Evolutionary conservation across 1,140 invertebrate genomes (phyloP), one percentile per base, ranked within the genome.

Genomic region (Latrodectus geometricus): DNA sequence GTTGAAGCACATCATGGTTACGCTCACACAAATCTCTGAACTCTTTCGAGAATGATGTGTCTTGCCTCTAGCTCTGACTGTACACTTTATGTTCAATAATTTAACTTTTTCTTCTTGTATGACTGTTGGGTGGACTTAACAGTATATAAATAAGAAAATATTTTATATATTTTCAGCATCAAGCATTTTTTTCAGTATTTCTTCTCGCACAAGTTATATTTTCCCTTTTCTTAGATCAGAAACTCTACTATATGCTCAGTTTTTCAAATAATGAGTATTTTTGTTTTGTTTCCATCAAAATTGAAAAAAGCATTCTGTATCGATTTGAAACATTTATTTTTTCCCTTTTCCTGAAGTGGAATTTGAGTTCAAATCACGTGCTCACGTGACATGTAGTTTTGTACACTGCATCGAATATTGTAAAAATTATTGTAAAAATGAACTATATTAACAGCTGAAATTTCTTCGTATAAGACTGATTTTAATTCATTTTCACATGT

Each of bases 101-200:
- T 84, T 76, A 84, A 84, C 56, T 84, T 84, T 23, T 68, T 84
- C 66, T 76, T 50, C 56, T 61, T 23, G 72, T 84, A 84, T 35
- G 35, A 84, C 72, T 84, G 72, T 70, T 68, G 81, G n/a, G n/a
- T n/a, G n/a, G n/a, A 48, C 17, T 48, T n/a, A 68, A 17, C 8
- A 5, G 8, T 11, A 35, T 5, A 35, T 35, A 35, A 35, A 35
- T 35, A 35, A 61, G 14, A 61, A 61, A 61, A 61, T 61, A 61
- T 61, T 61, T 17, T 17, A 61, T 4, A 61, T 14, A 61, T 61
- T 61, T 17, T 61, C 8, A 61, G 54, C 54, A 14, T 17, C 54
- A 61, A 61, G 54, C 1, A 35, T 35, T 35, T 35, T n/a, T 35
- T 35, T 35, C 35, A 35, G 35, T 5, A 35, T 35, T 35, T 35